Conservation (phyloP, 2,797 vertebrate genomes). For the Myotis planiceps region DNA sequence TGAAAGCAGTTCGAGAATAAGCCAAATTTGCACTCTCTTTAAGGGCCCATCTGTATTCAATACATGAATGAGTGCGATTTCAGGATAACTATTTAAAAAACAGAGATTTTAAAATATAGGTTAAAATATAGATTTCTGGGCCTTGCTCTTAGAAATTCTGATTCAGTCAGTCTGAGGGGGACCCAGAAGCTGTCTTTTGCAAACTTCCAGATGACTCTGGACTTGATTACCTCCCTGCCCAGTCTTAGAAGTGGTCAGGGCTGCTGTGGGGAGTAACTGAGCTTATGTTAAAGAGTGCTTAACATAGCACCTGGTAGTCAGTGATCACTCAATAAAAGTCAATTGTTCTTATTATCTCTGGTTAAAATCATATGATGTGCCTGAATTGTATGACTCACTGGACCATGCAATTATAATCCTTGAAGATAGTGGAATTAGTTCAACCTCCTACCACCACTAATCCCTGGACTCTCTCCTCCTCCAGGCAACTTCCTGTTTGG, state of each 20-base stretch:
- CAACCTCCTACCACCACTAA: neutral
- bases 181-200: conserved; percentile 15
- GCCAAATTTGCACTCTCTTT: neutral
- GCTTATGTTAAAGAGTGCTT: neutral
- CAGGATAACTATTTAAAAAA: neutral
- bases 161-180: neutral
- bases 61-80: neutral
- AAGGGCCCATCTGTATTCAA: neutral
- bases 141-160: neutral
- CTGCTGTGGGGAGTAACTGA: neutral
- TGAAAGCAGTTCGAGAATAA: neutral
- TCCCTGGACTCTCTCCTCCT: neutral
- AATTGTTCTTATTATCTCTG: neutral
- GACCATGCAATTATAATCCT: neutral
- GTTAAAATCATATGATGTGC: neutral
- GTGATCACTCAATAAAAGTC: conserved; percentile 9
- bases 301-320: neutral
- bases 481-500: neutral
- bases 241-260: neutral
- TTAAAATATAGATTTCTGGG: conserved; percentile 2
- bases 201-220: neutral
- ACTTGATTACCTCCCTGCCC: neutral
- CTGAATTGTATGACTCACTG: neutral
- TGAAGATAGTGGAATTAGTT: neutral
- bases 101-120: neutral